Conservation (phyloP, 2,888 invertebrate genomes). For the Philonicus albiceps region DNA sequence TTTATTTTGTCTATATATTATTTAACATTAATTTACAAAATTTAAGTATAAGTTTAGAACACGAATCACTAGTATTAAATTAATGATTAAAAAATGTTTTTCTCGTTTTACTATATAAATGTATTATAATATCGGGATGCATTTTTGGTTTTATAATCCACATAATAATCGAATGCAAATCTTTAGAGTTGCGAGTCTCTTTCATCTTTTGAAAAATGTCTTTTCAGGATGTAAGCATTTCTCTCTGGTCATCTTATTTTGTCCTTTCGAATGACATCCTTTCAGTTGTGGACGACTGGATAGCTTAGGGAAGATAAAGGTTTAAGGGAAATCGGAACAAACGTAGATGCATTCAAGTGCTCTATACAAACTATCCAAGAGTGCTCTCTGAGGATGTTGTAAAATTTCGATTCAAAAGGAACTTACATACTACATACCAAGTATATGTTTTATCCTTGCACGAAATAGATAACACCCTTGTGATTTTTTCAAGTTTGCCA, state of each 20-base stretch:
- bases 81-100: neutral
- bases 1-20: no score
- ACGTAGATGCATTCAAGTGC: conserved; percentile 20
- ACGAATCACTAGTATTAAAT: neutral
- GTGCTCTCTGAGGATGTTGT: conserved; percentile 12
- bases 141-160: neutral
- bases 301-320: conserved; percentile 27
- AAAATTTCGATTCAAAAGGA: conserved; percentile 1
- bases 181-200: neutral
- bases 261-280: conserved; percentile 12
- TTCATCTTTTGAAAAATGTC: conserved; percentile 33
- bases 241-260: conserved; percentile 7
- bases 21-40: no score
- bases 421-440: neutral
- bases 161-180: conserved; percentile 31
- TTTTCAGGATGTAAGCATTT: conserved; percentile 18
- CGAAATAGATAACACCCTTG: conserved; percentile 23
- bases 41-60: neutral
- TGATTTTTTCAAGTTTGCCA: conserved; percentile 14
- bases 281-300: conserved; percentile 24
- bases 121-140: neutral
- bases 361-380: conserved; percentile 14
- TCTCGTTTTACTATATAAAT: neutral
- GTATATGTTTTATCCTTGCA: neutral
- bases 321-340: conserved; percentile 18